These are phyloP conservation scores for Muntiacus reevesi DNA, from an alignment of 2,113 vertebrate genomes.

Conservation along the genomic window DNA sequence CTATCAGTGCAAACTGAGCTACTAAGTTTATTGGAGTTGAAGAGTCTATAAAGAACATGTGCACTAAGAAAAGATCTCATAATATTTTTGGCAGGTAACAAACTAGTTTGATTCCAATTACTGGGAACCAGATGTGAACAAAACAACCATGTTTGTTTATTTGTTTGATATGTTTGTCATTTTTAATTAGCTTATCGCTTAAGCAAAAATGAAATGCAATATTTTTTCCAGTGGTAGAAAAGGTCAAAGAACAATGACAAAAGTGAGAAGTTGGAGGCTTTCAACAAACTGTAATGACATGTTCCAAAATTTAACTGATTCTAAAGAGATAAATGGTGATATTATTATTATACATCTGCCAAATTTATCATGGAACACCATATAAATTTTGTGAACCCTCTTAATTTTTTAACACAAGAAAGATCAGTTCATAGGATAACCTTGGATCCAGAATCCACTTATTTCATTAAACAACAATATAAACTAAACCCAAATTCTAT, in stretches of 20 bases:
- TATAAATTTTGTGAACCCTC: not conserved
- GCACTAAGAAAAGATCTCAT: not conserved
- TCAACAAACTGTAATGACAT: not conserved
- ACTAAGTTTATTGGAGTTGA: not conserved
- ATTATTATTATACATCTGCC: not conserved
- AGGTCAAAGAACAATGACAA: not conserved
- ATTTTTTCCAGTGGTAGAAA: not conserved
- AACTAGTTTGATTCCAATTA: not conserved
- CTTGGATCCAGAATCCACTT: not conserved
- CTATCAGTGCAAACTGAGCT: not conserved
- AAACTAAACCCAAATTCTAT: not conserved
- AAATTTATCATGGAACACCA: not conserved
- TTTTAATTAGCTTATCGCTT: not conserved
- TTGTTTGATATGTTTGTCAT: not conserved
- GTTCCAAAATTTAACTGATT: not conserved
- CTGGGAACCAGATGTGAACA: not conserved
- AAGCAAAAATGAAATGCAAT: not conserved
- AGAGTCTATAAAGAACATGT: not conserved
- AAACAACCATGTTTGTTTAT: not conserved
- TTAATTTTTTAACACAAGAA: not conserved
- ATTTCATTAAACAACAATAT: constrained; percentile 27
- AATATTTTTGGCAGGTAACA: not conserved
- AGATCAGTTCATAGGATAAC: constrained; percentile 1
- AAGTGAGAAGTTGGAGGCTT: not conserved
- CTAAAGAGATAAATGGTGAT: not conserved